These are phyloP conservation scores for Galaxea fascicularis DNA, from an alignment of 92 coral and sea anemone species.

Conservation along the genomic window DNA sequence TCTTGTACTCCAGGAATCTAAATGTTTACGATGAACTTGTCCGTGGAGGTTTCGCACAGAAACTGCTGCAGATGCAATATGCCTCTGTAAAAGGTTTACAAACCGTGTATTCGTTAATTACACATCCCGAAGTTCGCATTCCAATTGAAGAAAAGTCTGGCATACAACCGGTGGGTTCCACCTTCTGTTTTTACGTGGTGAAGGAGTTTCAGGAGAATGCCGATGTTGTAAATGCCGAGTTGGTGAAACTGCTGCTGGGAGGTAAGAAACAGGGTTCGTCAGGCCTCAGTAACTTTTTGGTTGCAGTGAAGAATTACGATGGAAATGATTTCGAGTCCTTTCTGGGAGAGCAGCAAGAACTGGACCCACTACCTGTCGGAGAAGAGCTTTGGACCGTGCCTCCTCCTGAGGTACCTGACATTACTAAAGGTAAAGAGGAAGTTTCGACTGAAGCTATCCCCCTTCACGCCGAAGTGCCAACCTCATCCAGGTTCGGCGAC, in stretches of 20 bases:
- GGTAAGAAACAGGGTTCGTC: constrained; percentile 54
- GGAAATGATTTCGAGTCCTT: constrained; percentile 65
- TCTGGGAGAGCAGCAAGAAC: constrained; percentile 53
- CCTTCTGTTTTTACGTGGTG: constrained; percentile 70
- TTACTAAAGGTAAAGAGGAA: constrained; percentile 35
- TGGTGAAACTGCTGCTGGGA: constrained; percentile 70
- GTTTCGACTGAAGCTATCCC: too few species aligned
- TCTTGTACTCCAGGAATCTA: constrained; percentile 45
- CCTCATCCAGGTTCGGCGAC: constrained; percentile 49
- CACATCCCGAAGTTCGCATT: constrained; percentile 66
- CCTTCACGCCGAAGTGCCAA: too few species aligned
- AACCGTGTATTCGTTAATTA: constrained; percentile 71
- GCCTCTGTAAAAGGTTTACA: constrained; percentile 71
- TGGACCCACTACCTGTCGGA: constrained; percentile 64
- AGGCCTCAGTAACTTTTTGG: constrained; percentile 70
- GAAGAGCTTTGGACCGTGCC: constrained; percentile 82
- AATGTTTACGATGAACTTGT: constrained; percentile 55
- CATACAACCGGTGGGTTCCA: constrained; percentile 31
- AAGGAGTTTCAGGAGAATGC: constrained; percentile 52
- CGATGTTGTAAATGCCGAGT: constrained; percentile 70
- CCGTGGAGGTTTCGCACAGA: constrained; percentile 44
- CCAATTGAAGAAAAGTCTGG: constrained; percentile 65
- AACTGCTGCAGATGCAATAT: constrained; percentile 70
- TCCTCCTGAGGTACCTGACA: constrained; percentile 63
- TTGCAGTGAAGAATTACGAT: constrained; percentile 32